These are phyloP conservation scores for Entelurus aequoreus DNA, from an alignment of 2,113 vertebrate species.

Conservation along the genomic window DNA sequence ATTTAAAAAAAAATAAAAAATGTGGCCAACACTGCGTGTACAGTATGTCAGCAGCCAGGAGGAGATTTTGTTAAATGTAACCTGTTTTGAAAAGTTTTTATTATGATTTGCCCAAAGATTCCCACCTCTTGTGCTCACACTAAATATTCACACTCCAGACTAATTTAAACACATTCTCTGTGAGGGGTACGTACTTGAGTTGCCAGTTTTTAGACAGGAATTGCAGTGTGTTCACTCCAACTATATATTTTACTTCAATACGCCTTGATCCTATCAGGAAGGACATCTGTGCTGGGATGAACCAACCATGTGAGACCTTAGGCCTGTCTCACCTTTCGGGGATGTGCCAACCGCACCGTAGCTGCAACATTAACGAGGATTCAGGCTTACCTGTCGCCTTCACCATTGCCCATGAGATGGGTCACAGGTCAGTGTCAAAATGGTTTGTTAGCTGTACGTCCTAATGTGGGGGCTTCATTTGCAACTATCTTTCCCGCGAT, in stretches of 20 bases:
- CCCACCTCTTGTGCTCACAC: too few relatives aligned
- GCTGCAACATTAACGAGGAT: constrained; percentile 98
- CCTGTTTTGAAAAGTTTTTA: too few relatives aligned
- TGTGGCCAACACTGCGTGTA: too few relatives aligned
- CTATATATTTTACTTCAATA: too few relatives aligned
- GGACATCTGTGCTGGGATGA: constrained; percentile 91
- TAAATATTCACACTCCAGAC: too few relatives aligned
- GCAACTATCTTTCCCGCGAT: not conserved
- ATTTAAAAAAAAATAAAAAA: too few relatives aligned
- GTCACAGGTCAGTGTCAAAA: constrained; percentile 81
- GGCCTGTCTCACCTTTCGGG: constrained; percentile 96
- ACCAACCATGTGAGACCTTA: constrained; percentile 91
- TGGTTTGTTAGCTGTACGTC: not conserved
- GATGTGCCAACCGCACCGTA: constrained; percentile 93
- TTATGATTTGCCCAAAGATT: too few relatives aligned
- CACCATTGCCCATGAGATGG: constrained; percentile 94
- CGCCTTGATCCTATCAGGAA: constrained; percentile 69
- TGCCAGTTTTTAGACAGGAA: not conserved
- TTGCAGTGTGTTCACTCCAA: not conserved
- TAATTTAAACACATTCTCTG: too few relatives aligned
- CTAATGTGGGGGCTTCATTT: not conserved
- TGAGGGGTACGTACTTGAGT: too few relatives aligned
- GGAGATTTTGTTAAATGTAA: too few relatives aligned
- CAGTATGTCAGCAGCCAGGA: too few relatives aligned
- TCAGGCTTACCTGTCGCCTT: constrained; percentile 92